Percentiles rank a stretch among this genome's conserved stretches.
phyloP scores from a whole-genome alignment of 2,797 vertebrate genomes.

The Limnodromus scolopaceus region DNA sequence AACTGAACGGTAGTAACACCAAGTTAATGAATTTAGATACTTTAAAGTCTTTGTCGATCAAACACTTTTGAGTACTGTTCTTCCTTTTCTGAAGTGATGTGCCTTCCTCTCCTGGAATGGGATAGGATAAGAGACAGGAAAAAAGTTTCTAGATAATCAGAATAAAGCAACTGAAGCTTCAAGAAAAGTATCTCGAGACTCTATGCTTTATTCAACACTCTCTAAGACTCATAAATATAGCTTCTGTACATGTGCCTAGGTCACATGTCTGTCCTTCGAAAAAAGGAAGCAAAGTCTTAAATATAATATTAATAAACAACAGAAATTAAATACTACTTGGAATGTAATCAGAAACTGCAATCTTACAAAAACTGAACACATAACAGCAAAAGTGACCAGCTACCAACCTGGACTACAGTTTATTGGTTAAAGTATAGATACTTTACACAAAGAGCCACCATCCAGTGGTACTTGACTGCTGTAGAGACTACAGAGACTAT shows the following conservation, averaged over 20 bases:
- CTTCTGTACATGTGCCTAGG: neutral
- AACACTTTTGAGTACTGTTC: slow-evolving; percentile 74
- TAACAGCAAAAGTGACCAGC: neutral
- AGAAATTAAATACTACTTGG: neutral
- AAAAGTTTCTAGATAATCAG: neutral
- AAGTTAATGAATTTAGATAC: slow-evolving; percentile 1
- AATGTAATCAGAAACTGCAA: neutral
- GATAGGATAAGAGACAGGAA: neutral
- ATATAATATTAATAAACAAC: neutral
- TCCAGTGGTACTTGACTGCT: neutral
- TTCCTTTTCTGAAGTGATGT: slow-evolving; percentile 79
- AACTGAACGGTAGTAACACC: slow-evolving; percentile 5
- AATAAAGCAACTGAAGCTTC: neutral
- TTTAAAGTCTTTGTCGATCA: slow-evolving; percentile 63
- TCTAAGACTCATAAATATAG: neutral
- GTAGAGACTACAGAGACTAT: neutral
- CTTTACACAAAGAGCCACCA: neutral
- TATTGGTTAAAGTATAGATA: neutral
- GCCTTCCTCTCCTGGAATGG: slow-evolving; percentile 75
- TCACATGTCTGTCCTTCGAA: fast-evolving
- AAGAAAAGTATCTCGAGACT: neutral
- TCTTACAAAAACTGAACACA: neutral
- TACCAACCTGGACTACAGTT: neutral
- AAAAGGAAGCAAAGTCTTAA: neutral
- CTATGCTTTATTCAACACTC: neutral